These are phyloP conservation scores for Aeoliscus strigatus DNA, from an alignment of 2,797 vertebrate species.

Conservation along the genomic window DNA sequence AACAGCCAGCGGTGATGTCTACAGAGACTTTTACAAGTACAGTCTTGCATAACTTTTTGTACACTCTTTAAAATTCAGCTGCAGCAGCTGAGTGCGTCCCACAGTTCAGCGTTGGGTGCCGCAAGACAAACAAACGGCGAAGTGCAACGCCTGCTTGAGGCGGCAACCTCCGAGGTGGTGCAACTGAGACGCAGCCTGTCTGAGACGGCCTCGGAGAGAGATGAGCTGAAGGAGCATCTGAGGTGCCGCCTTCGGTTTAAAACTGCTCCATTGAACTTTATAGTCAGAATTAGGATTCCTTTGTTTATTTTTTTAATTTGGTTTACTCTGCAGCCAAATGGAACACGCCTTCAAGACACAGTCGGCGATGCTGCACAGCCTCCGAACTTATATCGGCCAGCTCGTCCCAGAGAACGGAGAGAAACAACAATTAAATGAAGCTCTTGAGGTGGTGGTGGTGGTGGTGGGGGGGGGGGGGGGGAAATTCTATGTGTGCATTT, in stretches of 20 bases:
- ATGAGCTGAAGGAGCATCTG: slow-evolving; percentile 65
- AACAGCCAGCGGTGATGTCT: slow-evolving; percentile 1
- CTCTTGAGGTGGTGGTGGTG: slow-evolving; percentile 65
- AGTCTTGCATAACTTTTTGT: too few species aligned
- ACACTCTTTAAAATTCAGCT: slow-evolving; percentile 39
- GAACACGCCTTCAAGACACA: slow-evolving; percentile 69
- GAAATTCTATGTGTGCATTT: too few species aligned
- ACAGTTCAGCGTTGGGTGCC: slow-evolving; percentile 45
- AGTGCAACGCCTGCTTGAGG: slow-evolving; percentile 58
- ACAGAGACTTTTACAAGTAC: neutral
- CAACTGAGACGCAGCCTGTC: slow-evolving; percentile 55
- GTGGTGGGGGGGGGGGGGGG: too few species aligned
- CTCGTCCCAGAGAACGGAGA: slow-evolving; percentile 67
- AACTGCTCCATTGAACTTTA: slow-evolving; percentile 18
- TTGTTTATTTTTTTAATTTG: slow-evolving; percentile 11
- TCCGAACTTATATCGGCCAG: slow-evolving; percentile 76
- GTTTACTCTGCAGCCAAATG: slow-evolving; percentile 64
- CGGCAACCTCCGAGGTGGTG: slow-evolving; percentile 57
- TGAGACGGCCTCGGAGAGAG: slow-evolving; percentile 62
- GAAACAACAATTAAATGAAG: slow-evolving; percentile 63
- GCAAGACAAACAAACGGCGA: slow-evolving; percentile 43
- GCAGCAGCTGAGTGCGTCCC: slow-evolving; percentile 49
- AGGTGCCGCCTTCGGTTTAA: slow-evolving; percentile 57
- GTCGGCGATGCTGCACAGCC: slow-evolving; percentile 70
- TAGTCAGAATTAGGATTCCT: slow-evolving; percentile 22